Percentiles rank a stretch among this genome's conserved stretches.
phyloP scores from a whole-genome alignment of 2,797 vertebrate species.

The Coregonus suidteri region DNA sequence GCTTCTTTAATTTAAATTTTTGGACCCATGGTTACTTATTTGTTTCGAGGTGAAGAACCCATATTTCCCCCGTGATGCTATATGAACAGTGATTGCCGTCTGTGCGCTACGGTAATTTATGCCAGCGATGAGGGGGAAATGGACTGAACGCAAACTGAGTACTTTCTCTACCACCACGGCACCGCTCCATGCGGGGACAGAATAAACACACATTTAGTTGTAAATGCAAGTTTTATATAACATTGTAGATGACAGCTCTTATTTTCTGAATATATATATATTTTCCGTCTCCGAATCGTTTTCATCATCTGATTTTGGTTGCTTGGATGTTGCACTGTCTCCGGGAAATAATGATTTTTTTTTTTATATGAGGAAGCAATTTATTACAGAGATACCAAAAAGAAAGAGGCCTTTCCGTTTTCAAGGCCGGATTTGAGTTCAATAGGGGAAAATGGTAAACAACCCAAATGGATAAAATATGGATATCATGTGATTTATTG shows the following conservation, averaged over 20 bases:
- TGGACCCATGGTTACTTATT: neutral
- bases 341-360: constrained; percentile 19
- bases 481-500: neutral
- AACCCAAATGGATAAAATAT: constrained; percentile 21
- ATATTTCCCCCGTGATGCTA: neutral
- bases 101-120: constrained; percentile 13
- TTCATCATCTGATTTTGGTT: constrained; percentile 12
- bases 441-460: constrained; percentile 28
- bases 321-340: constrained; percentile 2
- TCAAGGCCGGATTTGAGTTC: constrained; percentile 33
- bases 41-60: neutral
- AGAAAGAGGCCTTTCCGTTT: constrained; percentile 38
- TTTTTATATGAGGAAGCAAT: constrained; percentile 46
- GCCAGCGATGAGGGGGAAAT: constrained; percentile 17
- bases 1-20: constrained; percentile 23
- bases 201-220: constrained; percentile 12
- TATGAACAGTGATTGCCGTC: neutral
- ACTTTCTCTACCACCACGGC: constrained; percentile 7
- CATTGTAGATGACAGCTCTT: neutral
- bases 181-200: constrained; percentile 11
- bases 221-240: constrained; percentile 9
- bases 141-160: constrained; percentile 31
- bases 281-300: neutral
- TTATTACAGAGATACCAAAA: constrained; percentile 32
- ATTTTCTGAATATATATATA: constrained; percentile 1